Evolutionary conservation across 37 sponge, comb jelly and placozoan genomes (phyloP), one percentile per base, ranked within the genome.

Genomic region (Theonella swinhoei): DNA sequence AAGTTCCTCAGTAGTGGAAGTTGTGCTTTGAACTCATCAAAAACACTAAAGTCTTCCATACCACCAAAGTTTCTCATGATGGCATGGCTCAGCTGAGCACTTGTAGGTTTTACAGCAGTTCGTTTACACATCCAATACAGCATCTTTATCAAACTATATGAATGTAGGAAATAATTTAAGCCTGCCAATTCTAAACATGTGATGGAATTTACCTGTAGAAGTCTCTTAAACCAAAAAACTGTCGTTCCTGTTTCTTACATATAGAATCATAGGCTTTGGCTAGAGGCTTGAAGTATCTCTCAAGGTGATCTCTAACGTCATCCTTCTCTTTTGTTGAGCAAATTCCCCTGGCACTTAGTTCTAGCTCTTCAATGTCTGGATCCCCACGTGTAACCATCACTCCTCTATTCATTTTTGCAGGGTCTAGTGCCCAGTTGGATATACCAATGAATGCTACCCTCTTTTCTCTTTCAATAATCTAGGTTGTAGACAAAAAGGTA

Each of bases 391-490:
- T 80, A 20, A 95, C 88, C 84, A 92, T 86, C 25, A 95, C 84
- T 39, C 95, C 96, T 68, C 96, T 59, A 72, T 95, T 95, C 96
- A 95, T 95, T 76, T 95, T 95, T 59, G 96, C 96, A 29, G 96
- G 96, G 71, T 95, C 96, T 68, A 95, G 78, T 0, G 96, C 88
- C 96, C 96, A 95, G 88, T 95, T 95, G 42, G 96, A 95, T 2
- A 95, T 91, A 4, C 96, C 96, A 85, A 93, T 89, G 58, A 93
- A 93, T 14, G 94, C 89, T 30, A 93, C 94, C 47, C 89, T 60
- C 37, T 87, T 72, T 42, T 77, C 74, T 70, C 81, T 38, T n/a
- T 74, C 82, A 76, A 85, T 66, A 35, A 75, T 68, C 82, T 85
- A 30, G 3, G 0, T 23, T 41, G 23, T 23, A 32, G 28, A 30